Percentiles rank a stretch among this genome's conserved stretches.
Conservation (phyloP, 2,797 vertebrate species). For the Lithobates pipiens region DNA sequence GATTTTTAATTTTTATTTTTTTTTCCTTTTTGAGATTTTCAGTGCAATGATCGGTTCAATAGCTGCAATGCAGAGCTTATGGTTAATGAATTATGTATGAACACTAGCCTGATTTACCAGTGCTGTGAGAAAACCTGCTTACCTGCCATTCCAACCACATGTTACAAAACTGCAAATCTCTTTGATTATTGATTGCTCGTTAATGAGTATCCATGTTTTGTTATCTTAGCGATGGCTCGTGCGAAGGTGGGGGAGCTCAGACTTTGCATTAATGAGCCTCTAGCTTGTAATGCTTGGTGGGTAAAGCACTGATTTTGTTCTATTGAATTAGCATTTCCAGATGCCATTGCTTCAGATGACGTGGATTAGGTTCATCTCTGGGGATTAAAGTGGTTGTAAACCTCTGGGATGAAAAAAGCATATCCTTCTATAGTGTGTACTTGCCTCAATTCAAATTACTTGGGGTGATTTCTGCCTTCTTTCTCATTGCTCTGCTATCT, state of each 20-base stretch:
- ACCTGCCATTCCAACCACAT: neutral
- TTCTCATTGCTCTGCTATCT: too few relatives aligned
- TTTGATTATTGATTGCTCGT: neutral
- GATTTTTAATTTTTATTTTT: neutral
- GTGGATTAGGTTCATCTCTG: neutral
- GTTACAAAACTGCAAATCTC: neutral
- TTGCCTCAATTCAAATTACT: too few relatives aligned
- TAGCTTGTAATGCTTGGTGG: neutral
- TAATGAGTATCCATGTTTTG: neutral
- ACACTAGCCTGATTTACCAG: neutral
- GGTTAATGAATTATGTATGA: constrained; percentile 9
- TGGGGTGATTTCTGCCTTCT: too few relatives aligned
- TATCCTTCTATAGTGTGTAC: too few relatives aligned
- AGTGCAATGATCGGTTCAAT: constrained; percentile 10
- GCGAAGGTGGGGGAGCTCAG: neutral
- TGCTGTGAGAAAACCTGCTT: neutral
- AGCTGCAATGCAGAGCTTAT: constrained; percentile 27
- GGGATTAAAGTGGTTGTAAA: neutral
- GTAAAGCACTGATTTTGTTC: neutral
- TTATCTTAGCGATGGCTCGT: neutral
- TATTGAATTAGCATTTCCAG: neutral
- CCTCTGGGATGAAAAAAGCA: too few relatives aligned
- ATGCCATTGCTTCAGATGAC: neutral
- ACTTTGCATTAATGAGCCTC: neutral
- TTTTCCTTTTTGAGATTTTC: neutral